Evolutionary conservation across 1,140 invertebrate species (phyloP).

Genomic region (Bicyclus anynana): DNA sequence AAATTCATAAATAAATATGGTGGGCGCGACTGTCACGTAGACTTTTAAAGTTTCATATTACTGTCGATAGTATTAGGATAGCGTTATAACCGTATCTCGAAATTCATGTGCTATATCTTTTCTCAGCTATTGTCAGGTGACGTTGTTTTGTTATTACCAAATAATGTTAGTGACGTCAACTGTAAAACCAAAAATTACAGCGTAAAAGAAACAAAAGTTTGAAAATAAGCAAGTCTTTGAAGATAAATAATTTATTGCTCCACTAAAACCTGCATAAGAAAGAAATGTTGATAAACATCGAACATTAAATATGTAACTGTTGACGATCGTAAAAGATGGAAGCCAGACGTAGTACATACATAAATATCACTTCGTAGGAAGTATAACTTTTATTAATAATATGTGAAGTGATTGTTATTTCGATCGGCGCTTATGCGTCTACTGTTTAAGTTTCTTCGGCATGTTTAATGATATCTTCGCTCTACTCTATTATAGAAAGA

Average conservation of each 20-base stretch:
- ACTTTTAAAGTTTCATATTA: too few relatives aligned
- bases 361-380: constrained; percentile 71
- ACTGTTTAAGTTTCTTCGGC: constrained; percentile 28
- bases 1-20: too few relatives aligned
- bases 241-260: constrained; percentile 73
- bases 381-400: constrained; percentile 66
- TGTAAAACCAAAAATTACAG: constrained; percentile 51
- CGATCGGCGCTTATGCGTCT: constrained; percentile 34
- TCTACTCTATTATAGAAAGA: constrained; percentile 2
- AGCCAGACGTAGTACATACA: constrained; percentile 63
- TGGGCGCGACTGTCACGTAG: too few relatives aligned
- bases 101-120: too few relatives aligned
- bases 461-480: constrained; percentile 16
- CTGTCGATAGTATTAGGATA: too few relatives aligned
- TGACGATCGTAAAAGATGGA: constrained; percentile 73
- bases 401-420: constrained; percentile 36
- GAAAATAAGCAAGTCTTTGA: constrained; percentile 73
- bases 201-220: constrained; percentile 67
- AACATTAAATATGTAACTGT: constrained; percentile 77
- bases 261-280: constrained; percentile 75
- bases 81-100: too few relatives aligned
- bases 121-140: too few relatives aligned
- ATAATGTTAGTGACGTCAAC: constrained; percentile 55
- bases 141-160: constrained; percentile 17
- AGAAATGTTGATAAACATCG: constrained; percentile 77